Conservation (phyloP, 2,113 vertebrate species). For the Zosterops hypoxanthus region DNA sequence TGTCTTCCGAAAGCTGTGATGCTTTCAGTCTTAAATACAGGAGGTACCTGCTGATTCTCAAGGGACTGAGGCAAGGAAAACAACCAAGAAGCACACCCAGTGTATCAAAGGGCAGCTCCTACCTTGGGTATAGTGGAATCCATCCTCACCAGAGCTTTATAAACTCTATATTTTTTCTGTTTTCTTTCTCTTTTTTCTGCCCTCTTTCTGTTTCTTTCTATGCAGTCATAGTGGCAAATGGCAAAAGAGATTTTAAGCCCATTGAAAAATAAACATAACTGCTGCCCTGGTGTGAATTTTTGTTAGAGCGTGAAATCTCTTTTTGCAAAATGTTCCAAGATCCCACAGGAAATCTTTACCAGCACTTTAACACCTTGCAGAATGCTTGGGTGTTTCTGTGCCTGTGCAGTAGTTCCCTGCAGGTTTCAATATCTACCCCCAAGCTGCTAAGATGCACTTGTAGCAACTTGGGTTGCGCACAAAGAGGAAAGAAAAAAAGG, state of each 20-base stretch:
- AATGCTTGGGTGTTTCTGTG: neutral
- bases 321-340: neutral
- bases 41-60: conserved; percentile 5
- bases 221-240: neutral
- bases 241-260: neutral
- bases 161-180: neutral
- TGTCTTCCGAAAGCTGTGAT: conserved; percentile 11
- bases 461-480: neutral
- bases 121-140: neutral
- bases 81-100: neutral
- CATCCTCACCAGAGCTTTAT: neutral
- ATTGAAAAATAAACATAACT: neutral
- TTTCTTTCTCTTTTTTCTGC: neutral
- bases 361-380: neutral
- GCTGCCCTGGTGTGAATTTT: neutral
- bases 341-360: neutral
- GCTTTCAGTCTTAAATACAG: conserved; percentile 1
- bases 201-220: neutral
- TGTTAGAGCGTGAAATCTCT: neutral
- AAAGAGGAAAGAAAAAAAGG: neutral
- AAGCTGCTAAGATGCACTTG: neutral
- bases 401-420: neutral
- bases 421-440: neutral
- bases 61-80: neutral
- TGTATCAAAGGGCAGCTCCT: neutral